Evolutionary conservation across 2,113 vertebrate species (phyloP).

Genomic region (Bambusicola thoracicus): DNA sequence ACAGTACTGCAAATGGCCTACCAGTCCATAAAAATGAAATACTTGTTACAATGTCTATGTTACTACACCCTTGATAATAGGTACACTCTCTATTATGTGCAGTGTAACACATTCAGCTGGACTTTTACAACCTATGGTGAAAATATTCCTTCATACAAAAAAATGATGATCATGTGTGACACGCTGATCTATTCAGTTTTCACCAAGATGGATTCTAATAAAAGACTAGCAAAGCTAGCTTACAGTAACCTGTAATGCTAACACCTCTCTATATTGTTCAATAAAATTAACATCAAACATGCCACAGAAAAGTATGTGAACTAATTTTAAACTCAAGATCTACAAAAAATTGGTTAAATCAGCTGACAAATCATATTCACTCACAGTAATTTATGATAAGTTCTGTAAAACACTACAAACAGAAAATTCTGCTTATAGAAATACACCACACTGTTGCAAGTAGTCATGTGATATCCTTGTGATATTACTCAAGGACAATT

Average conservation of each 20-base stretch:
- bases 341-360: not conserved
- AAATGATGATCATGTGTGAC: not conserved
- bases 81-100: too few species aligned
- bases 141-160: not conserved
- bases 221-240: not conserved
- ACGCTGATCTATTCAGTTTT: not conserved
- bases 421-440: not conserved
- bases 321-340: not conserved
- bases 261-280: not conserved
- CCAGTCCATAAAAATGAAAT: not conserved
- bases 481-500: not conserved
- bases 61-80: not conserved
- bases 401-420: not conserved
- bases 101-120: not conserved
- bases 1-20: not conserved
- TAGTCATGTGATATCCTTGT: too few species aligned
- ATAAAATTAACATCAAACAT: not conserved
- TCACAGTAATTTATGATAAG: not conserved
- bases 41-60: not conserved
- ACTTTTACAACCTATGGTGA: not conserved
- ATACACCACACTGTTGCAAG: not conserved
- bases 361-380: not conserved
- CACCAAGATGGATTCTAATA: not conserved
- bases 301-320: not conserved
- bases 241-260: not conserved